These are phyloP conservation scores for Clarias pachynema DNA, from an alignment of 2,797 vertebrate genomes.

Conservation along the genomic window DNA sequence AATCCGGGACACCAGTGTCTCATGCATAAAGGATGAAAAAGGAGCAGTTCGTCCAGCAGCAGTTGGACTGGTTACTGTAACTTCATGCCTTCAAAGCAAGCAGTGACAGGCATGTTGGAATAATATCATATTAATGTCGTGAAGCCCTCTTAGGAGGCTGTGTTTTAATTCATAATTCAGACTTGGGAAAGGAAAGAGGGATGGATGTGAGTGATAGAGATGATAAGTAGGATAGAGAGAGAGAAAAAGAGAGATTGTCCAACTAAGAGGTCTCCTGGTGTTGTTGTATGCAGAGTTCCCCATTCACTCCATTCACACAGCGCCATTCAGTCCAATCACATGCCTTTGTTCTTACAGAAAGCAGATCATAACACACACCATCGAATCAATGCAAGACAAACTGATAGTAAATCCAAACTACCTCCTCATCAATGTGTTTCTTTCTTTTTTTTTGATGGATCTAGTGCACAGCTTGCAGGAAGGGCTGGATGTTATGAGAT, in stretches of 20 bases:
- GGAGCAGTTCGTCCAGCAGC: neutral
- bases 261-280: slow-evolving; percentile 43
- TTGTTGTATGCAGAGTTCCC: slow-evolving; percentile 3
- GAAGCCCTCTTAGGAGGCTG: slow-evolving; percentile 5
- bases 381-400: neutral
- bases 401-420: slow-evolving; percentile 29
- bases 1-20: slow-evolving; percentile 22
- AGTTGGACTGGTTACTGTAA: neutral
- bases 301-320: slow-evolving; percentile 28
- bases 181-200: slow-evolving; percentile 7
- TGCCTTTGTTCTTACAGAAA: slow-evolving; percentile 25
- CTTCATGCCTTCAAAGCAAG: slow-evolving; percentile 42
- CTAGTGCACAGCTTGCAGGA: neutral
- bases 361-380: neutral
- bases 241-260: slow-evolving; percentile 25
- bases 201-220: slow-evolving; percentile 20
- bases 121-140: slow-evolving; percentile 20
- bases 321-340: slow-evolving; percentile 33
- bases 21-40: slow-evolving; percentile 31
- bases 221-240: slow-evolving; percentile 5
- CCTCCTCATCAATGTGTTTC: neutral
- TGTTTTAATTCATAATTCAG: slow-evolving; percentile 54
- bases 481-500: neutral
- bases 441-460: neutral
- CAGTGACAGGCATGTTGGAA: slow-evolving; percentile 20